A percentile compares a stretch with the other conserved stretches of the same genome.
Evolutionary conservation across 2,113 vertebrate species (phyloP).

Genomic region (Xenopus laevis): DNA sequence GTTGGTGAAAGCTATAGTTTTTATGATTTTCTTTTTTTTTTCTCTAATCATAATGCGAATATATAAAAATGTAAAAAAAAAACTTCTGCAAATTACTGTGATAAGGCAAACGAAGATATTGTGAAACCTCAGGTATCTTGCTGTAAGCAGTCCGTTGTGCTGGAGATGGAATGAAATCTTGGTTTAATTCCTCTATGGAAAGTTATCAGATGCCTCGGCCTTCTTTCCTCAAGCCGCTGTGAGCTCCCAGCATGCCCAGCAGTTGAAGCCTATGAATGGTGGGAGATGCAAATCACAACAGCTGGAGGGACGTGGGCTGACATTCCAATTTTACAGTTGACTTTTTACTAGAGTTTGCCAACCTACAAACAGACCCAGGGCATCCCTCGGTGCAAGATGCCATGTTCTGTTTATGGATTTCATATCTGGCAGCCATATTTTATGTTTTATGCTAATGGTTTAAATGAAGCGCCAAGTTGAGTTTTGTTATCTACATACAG

Average conservation of each 20-base stretch:
- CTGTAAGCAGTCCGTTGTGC: slow-evolving; percentile 69
- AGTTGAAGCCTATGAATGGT: too few species aligned
- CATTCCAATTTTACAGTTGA: too few species aligned
- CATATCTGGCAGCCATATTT: slow-evolving; percentile 81
- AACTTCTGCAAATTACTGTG: slow-evolving; percentile 69
- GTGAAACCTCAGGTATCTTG: slow-evolving; percentile 93
- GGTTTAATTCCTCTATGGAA: slow-evolving; percentile 78
- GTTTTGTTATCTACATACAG: slow-evolving; percentile 35
- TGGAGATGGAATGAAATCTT: slow-evolving; percentile 66
- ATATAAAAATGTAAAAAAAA: slow-evolving; percentile 16
- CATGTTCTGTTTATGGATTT: slow-evolving; percentile 71
- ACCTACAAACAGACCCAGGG: slow-evolving; percentile 30
- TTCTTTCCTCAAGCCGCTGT: too few species aligned
- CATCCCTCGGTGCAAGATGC: slow-evolving; percentile 83
- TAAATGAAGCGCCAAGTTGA: slow-evolving; percentile 60
- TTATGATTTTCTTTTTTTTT: slow-evolving; percentile 45
- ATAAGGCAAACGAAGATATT: slow-evolving; percentile 78
- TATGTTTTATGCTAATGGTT: slow-evolving; percentile 85
- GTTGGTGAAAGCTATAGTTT: slow-evolving; percentile 56
- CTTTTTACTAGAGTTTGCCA: slow-evolving; percentile 39
- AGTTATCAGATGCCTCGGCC: slow-evolving; percentile 60
- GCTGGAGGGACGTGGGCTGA: too few species aligned
- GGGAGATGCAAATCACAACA: too few species aligned
- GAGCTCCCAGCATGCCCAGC: too few species aligned
- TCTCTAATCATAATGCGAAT: slow-evolving; percentile 57